A percentile compares a stretch with the other conserved stretches of the same genome.
phyloP scores from a whole-genome alignment of 2,888 invertebrate species.

The Drosophila mimica region DNA sequence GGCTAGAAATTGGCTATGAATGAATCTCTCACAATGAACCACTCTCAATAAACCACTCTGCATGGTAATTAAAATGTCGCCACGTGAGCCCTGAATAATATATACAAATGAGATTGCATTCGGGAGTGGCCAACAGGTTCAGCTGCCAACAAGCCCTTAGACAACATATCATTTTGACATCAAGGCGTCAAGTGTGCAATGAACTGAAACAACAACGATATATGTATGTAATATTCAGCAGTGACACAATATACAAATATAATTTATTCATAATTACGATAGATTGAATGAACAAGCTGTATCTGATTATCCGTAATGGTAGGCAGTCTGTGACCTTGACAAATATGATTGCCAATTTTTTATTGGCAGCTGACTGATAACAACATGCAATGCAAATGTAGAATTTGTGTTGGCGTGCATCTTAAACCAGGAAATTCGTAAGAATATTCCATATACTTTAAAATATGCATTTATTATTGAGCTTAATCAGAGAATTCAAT shows the following conservation, averaged over 20 bases:
- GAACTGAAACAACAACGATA: conserved; percentile 50
- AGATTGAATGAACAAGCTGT: conserved; percentile 14
- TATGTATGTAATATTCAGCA: conserved; percentile 5
- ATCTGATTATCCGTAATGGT: neutral
- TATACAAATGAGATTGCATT: conserved; percentile 47
- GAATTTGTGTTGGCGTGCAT: neutral
- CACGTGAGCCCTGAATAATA: conserved; percentile 67
- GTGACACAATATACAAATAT: conserved; percentile 1
- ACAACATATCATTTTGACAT: conserved; percentile 8
- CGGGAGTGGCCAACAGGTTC: conserved; percentile 35
- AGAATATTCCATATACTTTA: conserved; percentile 5
- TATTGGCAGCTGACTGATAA: neutral
- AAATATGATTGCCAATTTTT: neutral
- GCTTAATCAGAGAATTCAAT: conserved; percentile 8
- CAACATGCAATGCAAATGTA: neutral
- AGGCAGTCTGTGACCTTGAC: neutral
- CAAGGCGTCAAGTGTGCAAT: conserved; percentile 51
- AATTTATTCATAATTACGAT: conserved; percentile 1
- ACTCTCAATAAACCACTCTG: conserved; percentile 25
- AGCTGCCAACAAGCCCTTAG: conserved; percentile 15
- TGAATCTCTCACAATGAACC: no score
- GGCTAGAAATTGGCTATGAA: conserved; percentile 34
- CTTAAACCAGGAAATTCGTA: neutral
- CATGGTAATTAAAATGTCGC: conserved; percentile 67
- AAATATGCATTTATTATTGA: conserved; percentile 13